Conservation (phyloP, 2,888 invertebrate species). For the Lasius fuliginosus region DNA sequence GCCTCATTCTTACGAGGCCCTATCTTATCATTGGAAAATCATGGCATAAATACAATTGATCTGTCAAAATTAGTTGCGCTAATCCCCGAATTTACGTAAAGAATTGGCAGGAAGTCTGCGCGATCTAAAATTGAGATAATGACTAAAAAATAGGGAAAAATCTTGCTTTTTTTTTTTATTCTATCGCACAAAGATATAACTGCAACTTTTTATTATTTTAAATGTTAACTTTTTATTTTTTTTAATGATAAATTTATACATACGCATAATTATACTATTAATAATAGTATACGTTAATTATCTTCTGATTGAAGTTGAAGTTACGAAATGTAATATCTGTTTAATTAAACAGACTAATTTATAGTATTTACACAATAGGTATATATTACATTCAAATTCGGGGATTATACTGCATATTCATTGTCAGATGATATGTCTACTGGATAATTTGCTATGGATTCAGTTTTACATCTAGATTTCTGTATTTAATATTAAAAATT, state of each 20-base stretch:
- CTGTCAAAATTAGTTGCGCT: not conserved
- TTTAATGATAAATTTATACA: too few relatives aligned
- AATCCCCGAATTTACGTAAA: slow-evolving; percentile 2
- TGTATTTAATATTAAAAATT: not conserved
- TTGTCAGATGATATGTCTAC: not conserved
- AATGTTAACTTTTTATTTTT: too few relatives aligned
- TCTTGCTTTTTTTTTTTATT: not conserved
- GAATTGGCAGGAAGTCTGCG: not conserved
- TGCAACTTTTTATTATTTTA: not conserved
- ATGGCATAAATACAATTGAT: not conserved
- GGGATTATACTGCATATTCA: not conserved
- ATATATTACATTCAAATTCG: not conserved
- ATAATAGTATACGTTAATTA: not conserved
- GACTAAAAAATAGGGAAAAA: not conserved
- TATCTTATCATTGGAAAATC: slow-evolving; percentile 17
- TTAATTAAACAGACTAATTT: not conserved
- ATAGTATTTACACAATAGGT: not conserved
- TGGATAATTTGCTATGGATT: not conserved
- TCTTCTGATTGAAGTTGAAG: too few relatives aligned
- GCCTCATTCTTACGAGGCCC: slow-evolving; percentile 72
- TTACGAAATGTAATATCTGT: too few relatives aligned
- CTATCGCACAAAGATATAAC: not conserved
- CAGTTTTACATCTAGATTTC: not conserved
- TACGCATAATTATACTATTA: not conserved
- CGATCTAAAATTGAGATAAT: not conserved